Percentiles rank a stretch among this genome's conserved stretches.
Evolutionary conservation across 1,140 invertebrate species (phyloP).

Genomic region (Conus betulinus): DNA sequence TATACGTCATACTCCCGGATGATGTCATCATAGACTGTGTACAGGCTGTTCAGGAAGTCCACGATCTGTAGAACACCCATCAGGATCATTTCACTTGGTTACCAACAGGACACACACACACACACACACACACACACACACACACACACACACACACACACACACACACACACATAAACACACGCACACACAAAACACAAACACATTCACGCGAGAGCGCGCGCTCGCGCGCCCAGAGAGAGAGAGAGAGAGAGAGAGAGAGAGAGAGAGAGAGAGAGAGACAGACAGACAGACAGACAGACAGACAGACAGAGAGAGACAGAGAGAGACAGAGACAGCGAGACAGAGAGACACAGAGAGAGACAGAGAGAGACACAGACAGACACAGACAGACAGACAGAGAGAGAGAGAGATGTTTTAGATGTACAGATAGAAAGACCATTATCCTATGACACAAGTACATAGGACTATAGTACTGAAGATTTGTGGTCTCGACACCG

Average conservation of each 20-base stretch:
- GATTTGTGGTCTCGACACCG: no score
- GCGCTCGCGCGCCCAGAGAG: background rate
- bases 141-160: background rate
- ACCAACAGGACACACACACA: background rate
- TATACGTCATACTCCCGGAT: slow-evolving; percentile 72
- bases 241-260: background rate
- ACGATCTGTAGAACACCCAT: slow-evolving; percentile 76
- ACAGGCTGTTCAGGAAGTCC: slow-evolving; percentile 69
- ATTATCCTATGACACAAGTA: no score
- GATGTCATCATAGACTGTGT: slow-evolving; percentile 70
- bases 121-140: background rate
- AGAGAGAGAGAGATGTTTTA: no score
- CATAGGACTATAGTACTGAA: no score
- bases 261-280: background rate
- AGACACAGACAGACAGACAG: no score
- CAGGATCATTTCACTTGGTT: no score
- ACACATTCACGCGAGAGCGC: background rate
- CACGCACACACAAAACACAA: background rate
- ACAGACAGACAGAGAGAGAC: no score
- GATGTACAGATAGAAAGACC: no score
- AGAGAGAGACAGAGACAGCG: no score
- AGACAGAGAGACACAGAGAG: no score
- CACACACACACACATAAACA: background rate
- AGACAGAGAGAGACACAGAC: no score
- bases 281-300: background rate